phyloP scores from a whole-genome alignment of 2,113 vertebrate species.

The Genyomyrus donnyi region DNA sequence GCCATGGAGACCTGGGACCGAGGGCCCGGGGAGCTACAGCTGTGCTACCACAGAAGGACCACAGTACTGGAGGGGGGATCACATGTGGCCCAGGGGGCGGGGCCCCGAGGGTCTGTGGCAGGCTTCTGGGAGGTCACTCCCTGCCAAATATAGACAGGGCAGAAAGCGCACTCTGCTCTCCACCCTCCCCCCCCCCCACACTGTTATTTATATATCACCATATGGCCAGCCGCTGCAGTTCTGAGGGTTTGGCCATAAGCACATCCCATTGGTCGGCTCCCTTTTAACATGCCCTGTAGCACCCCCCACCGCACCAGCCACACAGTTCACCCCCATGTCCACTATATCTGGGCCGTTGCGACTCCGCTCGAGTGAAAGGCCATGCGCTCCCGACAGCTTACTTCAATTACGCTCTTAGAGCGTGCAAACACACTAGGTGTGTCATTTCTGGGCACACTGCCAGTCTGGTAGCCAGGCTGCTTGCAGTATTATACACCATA shows the following conservation, averaged over 20 bases:
- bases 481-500: slow-evolving; percentile 35
- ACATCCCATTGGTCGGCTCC: slow-evolving; percentile 76
- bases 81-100: neutral
- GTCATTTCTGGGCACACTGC: slow-evolving; percentile 36
- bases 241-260: slow-evolving; percentile 84
- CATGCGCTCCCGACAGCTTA: slow-evolving; percentile 30
- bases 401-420: slow-evolving; percentile 42
- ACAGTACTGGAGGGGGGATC: neutral
- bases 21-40: neutral
- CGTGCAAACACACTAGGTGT: slow-evolving; percentile 20
- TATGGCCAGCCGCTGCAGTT: slow-evolving; percentile 81
- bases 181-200: slow-evolving; percentile 84
- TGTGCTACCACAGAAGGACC: neutral
- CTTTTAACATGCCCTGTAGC: slow-evolving; percentile 73
- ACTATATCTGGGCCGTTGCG: neutral
- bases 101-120: slow-evolving; percentile 36
- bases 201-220: slow-evolving; percentile 93
- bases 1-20: neutral
- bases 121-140: slow-evolving; percentile 27
- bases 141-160: slow-evolving; percentile 41
- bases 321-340: neutral
- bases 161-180: slow-evolving; percentile 57
- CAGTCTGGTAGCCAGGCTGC: slow-evolving; percentile 33
- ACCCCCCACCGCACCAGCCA: neutral
- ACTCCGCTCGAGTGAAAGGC: neutral